Evolutionary conservation across 1,140 invertebrate genomes (phyloP).

Genomic region (Lepidurus packardi): DNA sequence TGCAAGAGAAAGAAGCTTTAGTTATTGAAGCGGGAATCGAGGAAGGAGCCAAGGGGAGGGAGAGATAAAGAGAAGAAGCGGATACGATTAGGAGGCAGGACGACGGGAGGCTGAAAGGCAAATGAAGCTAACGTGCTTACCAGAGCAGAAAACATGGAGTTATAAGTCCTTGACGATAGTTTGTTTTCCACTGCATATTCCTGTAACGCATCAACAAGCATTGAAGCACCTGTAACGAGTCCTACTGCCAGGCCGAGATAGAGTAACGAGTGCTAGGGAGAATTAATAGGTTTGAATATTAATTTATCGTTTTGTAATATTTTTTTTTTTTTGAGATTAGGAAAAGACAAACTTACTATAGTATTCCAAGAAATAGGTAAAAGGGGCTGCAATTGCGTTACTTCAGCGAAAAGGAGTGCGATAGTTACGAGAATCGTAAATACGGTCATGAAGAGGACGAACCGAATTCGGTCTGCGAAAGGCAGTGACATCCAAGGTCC

Average conservation of each 20-base stretch:
- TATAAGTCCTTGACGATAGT: not conserved
- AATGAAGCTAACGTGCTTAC: slow-evolving; percentile 15
- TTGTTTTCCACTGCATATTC: slow-evolving; percentile 11
- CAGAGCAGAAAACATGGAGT: slow-evolving; percentile 6
- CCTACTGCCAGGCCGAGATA: slow-evolving; percentile 29
- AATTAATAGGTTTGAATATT: not conserved
- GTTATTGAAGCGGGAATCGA: not conserved
- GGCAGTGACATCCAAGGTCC: not conserved
- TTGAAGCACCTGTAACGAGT: slow-evolving; percentile 29
- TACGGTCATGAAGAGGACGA: slow-evolving; percentile 26
- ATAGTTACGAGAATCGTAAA: slow-evolving; percentile 28
- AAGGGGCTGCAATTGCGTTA: slow-evolving; percentile 27
- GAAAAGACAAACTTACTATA: slow-evolving; percentile 24
- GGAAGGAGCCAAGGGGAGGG: not conserved
- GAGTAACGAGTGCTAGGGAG: slow-evolving; percentile 28
- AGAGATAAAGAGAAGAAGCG: not conserved
- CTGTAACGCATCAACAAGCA: slow-evolving; percentile 27
- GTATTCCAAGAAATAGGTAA: slow-evolving; percentile 29
- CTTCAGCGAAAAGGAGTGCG: slow-evolving; percentile 29
- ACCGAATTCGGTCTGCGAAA: slow-evolving; percentile 5
- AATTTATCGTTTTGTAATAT: not conserved
- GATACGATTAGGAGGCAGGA: not conserved
- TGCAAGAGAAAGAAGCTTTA: not conserved
- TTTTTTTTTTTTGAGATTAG: not conserved
- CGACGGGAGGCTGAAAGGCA: not conserved